phyloP scores from a whole-genome alignment of 2,797 vertebrate species.

The Fistularia tabacaria region DNA sequence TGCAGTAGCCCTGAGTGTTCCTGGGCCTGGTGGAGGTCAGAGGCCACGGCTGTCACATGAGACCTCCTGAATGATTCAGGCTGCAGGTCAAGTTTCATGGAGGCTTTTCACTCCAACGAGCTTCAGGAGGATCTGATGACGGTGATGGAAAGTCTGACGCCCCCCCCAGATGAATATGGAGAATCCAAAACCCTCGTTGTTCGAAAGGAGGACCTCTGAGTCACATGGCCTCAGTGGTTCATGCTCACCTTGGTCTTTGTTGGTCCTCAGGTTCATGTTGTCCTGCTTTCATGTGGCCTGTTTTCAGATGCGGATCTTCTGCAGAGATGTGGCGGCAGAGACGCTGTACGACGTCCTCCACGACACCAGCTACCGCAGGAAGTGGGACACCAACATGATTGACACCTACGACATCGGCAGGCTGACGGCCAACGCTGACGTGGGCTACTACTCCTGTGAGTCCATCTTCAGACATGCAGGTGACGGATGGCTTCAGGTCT shows the following conservation, averaged over 20 bases:
- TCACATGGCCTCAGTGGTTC: too few species aligned
- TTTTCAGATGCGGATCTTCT: conserved; percentile 81
- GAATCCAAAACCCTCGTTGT: too few species aligned
- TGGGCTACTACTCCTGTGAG: conserved; percentile 86
- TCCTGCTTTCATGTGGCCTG: conserved; percentile 11
- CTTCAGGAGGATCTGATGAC: conserved; percentile 44
- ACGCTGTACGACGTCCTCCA: conserved; percentile 82
- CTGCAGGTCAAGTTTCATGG: conserved; percentile 1
- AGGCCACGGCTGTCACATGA: conserved; percentile 14
- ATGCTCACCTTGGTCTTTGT: not conserved
- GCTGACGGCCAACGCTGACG: conserved; percentile 81
- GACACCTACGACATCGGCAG: conserved; percentile 84
- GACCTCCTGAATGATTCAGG: conserved; percentile 54
- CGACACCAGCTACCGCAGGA: conserved; percentile 80
- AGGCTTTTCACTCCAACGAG: not conserved
- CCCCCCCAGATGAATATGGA: not conserved
- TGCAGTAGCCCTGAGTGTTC: too few species aligned
- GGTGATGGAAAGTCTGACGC: conserved; percentile 48
- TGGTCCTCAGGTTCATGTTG: not conserved
- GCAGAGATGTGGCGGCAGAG: conserved; percentile 78
- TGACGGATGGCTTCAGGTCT: too few species aligned
- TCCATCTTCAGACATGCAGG: not conserved
- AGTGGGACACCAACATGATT: conserved; percentile 86
- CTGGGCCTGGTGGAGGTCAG: not conserved
- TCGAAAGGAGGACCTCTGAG: too few species aligned